Base-by-base conservation (phyloP, 1,140 invertebrate species). In the Zaprionus taronus region DNA sequence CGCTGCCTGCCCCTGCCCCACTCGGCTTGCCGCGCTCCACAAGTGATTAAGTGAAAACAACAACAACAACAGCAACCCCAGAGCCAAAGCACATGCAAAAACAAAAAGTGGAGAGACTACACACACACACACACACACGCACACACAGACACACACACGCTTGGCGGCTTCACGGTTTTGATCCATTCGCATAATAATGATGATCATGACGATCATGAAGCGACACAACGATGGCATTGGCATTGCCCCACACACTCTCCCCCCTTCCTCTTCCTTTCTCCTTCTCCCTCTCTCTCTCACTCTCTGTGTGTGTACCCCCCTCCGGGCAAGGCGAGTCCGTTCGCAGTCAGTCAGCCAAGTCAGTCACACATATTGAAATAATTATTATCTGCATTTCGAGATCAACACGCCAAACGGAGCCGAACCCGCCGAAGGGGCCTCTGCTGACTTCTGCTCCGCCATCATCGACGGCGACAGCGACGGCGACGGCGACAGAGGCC, bases 351-450 rank as follows among this genome's bases (percentile, higher is more conserved):
- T 83, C 79, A 78, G 80, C 65, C 81, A 83, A 84, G 81, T 89
- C 85, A 85, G 85, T 90, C 85, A 90, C 85, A 90, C 85, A 91
- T 91, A 91, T 91, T 91, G 89, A 91, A 91, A 91, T 91, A 91
- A 91, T 91, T 91, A 91, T 91, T 91, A 91, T 91, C 89, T 91
- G 84, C 89, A 90, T 91, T 89, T 89, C 38, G 90, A 83, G 89
- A 91, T 91, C 85, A 81, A 83, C 81, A 76, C 81, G 84, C 83
- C 83, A 77, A 72, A 69, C 72, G 81, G 55, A 77, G 72, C 66
- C 77, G 65, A 71, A 72, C 71, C 70, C 47, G 47, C 20, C 17
- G 47, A 24, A 24, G 47, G 47, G 47, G 47, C 47, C 38, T 41
- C 5, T n/a, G 15, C 38, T 36, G 53, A 69, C 58, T 63, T 61